Evolutionary conservation across 2,797 vertebrate species (phyloP).

Genomic region (Rhinichthys osculus): DNA sequence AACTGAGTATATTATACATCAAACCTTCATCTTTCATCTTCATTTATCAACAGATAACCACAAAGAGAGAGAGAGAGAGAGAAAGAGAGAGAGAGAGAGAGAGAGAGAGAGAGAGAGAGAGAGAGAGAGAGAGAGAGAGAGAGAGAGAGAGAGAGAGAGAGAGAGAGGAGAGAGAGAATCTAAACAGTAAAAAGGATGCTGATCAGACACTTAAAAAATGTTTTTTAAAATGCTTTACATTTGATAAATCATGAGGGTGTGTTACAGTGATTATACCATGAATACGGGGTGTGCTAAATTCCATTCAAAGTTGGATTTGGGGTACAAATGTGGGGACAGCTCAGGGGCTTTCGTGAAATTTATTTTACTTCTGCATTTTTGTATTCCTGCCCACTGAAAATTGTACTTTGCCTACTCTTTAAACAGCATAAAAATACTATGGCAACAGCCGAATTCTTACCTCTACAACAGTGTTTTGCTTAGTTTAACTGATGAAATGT

Average conservation of each 20-base stretch:
- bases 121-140: background rate
- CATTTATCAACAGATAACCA: constrained; percentile 72
- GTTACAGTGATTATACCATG: background rate
- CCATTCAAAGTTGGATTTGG: background rate
- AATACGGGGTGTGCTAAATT: background rate
- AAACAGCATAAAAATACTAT: background rate
- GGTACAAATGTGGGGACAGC: background rate
- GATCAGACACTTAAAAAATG: background rate
- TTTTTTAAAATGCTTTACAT: background rate
- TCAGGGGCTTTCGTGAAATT: background rate
- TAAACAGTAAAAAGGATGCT: background rate
- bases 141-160: background rate
- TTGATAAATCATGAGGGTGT: background rate
- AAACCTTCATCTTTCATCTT: constrained; percentile 88
- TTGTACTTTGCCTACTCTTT: background rate
- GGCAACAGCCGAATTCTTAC: background rate
- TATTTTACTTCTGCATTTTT: background rate
- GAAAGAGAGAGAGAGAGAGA: background rate
- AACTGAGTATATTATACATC: constrained; percentile 85
- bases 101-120: background rate
- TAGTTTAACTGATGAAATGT: background rate
- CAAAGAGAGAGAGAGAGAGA: background rate
- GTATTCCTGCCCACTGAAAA: background rate
- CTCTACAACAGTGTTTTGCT: background rate
- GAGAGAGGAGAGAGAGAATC: background rate